Conservation (phyloP, 2,888 invertebrate species). For the Pogonocherus hispidulus region DNA sequence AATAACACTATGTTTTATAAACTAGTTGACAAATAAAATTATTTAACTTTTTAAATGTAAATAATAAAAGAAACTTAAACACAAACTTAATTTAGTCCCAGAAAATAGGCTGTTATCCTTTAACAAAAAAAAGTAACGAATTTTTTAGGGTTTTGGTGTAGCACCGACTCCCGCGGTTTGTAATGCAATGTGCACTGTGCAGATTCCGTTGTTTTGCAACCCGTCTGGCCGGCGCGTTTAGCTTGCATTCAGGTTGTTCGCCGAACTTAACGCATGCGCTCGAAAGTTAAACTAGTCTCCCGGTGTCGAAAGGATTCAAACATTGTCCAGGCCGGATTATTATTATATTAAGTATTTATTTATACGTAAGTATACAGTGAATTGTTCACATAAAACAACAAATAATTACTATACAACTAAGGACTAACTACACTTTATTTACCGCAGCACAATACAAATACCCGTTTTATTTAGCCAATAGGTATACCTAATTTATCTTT, state of each 20-base stretch:
- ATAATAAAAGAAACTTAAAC: conserved; percentile 49
- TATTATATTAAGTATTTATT: too few relatives aligned
- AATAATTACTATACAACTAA: too few relatives aligned
- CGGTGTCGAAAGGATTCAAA: conserved; percentile 45
- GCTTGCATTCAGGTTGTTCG: conserved; percentile 64
- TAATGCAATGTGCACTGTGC: conserved; percentile 68
- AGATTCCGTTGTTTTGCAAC: conserved; percentile 68
- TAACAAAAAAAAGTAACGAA: conserved; percentile 54
- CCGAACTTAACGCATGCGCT: conserved; percentile 59
- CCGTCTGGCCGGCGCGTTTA: conserved; percentile 63
- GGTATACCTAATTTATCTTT: too few relatives aligned
- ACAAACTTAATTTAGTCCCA: conserved; percentile 50
- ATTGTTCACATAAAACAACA: too few relatives aligned
- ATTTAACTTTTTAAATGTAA: conserved; percentile 40
- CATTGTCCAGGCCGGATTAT: conserved; percentile 54
- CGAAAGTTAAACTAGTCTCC: conserved; percentile 59
- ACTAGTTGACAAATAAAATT: conserved; percentile 30
- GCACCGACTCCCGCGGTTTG: conserved; percentile 60
- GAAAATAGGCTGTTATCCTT: conserved; percentile 22
- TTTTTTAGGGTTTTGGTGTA: conserved; percentile 55
- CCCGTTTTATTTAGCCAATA: background rate
- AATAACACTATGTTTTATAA: conserved; percentile 47
- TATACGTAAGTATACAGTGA: too few relatives aligned
- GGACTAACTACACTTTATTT: conserved; percentile 24
- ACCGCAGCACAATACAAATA: background rate